Conservation (phyloP, 2,797 vertebrate species). For the Oreochromis grahami region DNA sequence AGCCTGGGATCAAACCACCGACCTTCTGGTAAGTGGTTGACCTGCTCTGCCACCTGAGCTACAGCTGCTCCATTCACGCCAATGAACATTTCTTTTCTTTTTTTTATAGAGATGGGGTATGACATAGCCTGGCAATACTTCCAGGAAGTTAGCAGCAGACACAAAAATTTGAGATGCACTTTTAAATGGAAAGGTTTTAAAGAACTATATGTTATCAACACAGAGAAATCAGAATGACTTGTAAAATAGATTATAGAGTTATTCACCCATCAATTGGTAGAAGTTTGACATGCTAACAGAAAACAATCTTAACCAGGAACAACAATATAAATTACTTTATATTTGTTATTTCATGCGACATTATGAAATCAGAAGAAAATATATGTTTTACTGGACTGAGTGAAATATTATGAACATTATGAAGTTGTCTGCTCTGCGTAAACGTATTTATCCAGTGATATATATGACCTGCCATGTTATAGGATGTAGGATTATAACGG, state of each 20-base stretch:
- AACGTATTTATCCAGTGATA: background rate
- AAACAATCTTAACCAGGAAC: background rate
- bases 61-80: background rate
- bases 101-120: background rate
- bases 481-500: background rate
- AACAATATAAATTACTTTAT: background rate
- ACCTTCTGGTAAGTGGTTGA: background rate
- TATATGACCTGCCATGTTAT: background rate
- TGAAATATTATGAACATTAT: background rate
- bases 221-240: background rate
- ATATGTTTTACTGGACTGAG: background rate
- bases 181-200: background rate
- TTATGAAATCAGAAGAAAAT: background rate
- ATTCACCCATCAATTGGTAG: background rate
- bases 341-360: background rate
- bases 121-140: background rate
- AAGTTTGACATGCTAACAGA: background rate
- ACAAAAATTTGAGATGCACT: background rate
- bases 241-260: background rate
- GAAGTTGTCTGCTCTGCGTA: background rate
- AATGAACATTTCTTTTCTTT: background rate
- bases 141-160: background rate
- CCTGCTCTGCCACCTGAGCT: background rate
- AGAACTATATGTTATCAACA: background rate
- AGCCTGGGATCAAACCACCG: background rate